Evolutionary conservation across 23 tunicate genomes (phyloP), one percentile per base, ranked within the genome.

Genomic region (Trididemnum miniatum): DNA sequence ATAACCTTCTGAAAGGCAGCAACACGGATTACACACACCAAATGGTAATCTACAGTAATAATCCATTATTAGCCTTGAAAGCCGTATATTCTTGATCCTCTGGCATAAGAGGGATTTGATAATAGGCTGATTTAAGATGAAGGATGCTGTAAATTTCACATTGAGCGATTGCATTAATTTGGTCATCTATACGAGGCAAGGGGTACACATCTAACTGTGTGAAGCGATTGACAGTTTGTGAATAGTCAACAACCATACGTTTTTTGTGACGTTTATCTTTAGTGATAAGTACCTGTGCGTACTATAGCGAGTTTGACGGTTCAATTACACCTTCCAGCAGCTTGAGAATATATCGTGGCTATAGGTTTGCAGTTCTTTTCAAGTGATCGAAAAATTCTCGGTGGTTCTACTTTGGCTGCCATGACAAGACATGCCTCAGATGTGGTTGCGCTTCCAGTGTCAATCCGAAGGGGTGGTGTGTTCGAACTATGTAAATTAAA

Each of bases 161-260:
- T 65, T 65, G 20, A 35, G 75, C 52, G 24, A 80, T 64, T 29
- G 20, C 54, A n/a, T 80, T 80, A 25, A 80, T 62, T 28, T 35
- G 54, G 28, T 65, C 57, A 62, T 80, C 30, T 7, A 78, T 26
- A n/a, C n/a, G n/a, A n/a, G n/a, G n/a, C n/a, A n/a, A n/a, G n/a
- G n/a, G n/a, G n/a, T n/a, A n/a, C n/a, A n/a, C n/a, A n/a, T n/a
- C n/a, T n/a, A 80, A 34, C 34, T 80, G 52, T 1, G 75, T 80
- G 34, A 62, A 80, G 50, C 75, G 66, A 24, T 73, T 73, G 5
- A 73, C 29, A 20, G 79, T 73, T 39, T 73, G 82, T 5, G 76
- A 64, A 52, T 80, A 80, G 34, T 80, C 84, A 18, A 65, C 38
- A 35, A 65, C 57, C 84, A 80, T 64, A 30, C 84, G 35, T 23